phyloP scores from a whole-genome alignment of 2,113 vertebrate genomes.

The Anas platyrhynchos region DNA sequence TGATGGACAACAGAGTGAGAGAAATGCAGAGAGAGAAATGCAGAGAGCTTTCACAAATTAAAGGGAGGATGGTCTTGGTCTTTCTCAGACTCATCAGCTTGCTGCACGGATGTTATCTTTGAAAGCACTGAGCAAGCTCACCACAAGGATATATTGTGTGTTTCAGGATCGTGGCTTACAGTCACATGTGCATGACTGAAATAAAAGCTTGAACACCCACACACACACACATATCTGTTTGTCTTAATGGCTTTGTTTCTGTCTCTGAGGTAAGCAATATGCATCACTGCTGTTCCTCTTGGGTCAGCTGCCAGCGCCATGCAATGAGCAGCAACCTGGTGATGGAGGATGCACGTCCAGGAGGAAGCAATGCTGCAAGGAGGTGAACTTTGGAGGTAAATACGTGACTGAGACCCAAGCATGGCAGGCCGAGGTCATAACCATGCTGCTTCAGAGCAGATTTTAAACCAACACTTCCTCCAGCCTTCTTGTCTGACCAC shows the following conservation, averaged over 20 bases:
- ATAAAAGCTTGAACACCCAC: not conserved
- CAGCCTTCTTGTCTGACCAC: not conserved
- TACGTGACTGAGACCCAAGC: not conserved
- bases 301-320: not conserved
- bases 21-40: not conserved
- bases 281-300: too few relatives aligned
- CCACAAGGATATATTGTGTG: not conserved
- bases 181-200: not conserved
- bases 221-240: not conserved
- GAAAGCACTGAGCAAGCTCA: not conserved
- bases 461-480: not conserved
- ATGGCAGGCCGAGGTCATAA: not conserved
- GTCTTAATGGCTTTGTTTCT: not conserved
- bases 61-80: not conserved
- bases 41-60: not conserved
- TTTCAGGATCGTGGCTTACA: not conserved
- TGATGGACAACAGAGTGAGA: too few relatives aligned
- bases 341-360: fast-evolving
- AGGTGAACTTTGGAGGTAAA: not conserved
- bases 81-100: not conserved
- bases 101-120: too few relatives aligned
- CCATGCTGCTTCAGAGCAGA: not conserved
- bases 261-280: not conserved
- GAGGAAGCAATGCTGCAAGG: not conserved
- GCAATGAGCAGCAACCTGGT: not conserved